Evolutionary conservation across 2,797 vertebrate species (phyloP).

Genomic region (Mormyrops boulengeri): DNA sequence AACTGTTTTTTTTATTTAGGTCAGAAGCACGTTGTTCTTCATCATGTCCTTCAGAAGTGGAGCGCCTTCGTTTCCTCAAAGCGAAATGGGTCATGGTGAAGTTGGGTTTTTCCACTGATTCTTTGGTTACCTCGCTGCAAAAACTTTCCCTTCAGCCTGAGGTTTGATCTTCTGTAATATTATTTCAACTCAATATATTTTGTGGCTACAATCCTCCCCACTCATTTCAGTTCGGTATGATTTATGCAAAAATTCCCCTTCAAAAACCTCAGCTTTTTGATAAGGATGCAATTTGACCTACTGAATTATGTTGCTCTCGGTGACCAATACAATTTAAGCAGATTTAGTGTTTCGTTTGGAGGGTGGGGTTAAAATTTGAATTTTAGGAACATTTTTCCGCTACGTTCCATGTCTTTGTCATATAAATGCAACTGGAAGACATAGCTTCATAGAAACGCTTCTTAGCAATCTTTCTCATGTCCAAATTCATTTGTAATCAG

Average conservation of each 20-base stretch:
- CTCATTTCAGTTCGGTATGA: neutral
- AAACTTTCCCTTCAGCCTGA: slow-evolving; percentile 18
- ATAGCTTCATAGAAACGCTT: neutral
- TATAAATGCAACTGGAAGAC: neutral
- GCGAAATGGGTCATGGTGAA: slow-evolving; percentile 15
- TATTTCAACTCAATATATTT: neutral
- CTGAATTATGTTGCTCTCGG: neutral
- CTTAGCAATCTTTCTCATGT: neutral
- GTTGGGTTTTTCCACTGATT: slow-evolving; percentile 9
- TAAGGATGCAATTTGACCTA: neutral
- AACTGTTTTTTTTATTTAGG: slow-evolving; percentile 5
- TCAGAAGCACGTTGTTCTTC: slow-evolving; percentile 1
- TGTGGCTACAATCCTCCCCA: neutral
- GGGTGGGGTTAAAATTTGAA: neutral
- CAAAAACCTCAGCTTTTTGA: neutral
- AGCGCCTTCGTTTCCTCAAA: neutral
- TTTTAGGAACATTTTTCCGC: neutral
- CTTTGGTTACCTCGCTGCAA: neutral
- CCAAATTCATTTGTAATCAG: neutral
- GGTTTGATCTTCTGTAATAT: neutral
- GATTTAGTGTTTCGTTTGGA: neutral
- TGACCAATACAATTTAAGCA: neutral
- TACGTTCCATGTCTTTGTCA: neutral
- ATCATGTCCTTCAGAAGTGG: neutral
- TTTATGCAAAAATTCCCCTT: neutral